Evolutionary conservation across 2,888 invertebrate genomes (phyloP).

Genomic region (Acleris laterana): DNA sequence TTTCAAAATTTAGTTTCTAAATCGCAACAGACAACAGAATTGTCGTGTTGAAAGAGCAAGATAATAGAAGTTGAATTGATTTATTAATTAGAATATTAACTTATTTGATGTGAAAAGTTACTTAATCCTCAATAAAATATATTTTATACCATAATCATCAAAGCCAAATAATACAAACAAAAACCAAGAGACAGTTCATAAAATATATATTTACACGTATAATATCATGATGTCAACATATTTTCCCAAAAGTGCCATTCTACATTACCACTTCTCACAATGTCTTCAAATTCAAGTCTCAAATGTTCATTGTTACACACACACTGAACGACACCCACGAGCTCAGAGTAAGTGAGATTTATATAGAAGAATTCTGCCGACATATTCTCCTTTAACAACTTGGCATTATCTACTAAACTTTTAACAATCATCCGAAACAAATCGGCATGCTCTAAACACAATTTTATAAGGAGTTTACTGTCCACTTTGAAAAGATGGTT

Average conservation of each 20-base stretch:
- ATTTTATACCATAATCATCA: too few relatives aligned
- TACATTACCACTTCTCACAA: conserved; percentile 69
- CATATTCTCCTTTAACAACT: conserved; percentile 64
- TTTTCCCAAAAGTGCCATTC: conserved; percentile 72
- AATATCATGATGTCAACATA: conserved; percentile 49
- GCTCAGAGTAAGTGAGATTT: conserved; percentile 79
- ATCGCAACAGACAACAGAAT: too few relatives aligned
- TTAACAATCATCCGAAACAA: conserved; percentile 60
- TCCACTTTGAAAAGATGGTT: conserved; percentile 57
- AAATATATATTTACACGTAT: conserved; percentile 14
- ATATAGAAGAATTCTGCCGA: conserved; percentile 71
- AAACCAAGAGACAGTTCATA: background rate
- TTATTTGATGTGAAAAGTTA: too few relatives aligned
- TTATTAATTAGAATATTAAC: too few relatives aligned
- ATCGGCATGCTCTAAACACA: conserved; percentile 62
- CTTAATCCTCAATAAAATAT: too few relatives aligned
- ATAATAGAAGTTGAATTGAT: too few relatives aligned
- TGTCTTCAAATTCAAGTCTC: conserved; percentile 68
- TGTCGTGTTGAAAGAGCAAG: too few relatives aligned
- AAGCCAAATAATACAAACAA: too few relatives aligned
- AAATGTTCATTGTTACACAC: conserved; percentile 68
- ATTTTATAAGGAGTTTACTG: conserved; percentile 53
- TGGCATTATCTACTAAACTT: conserved; percentile 71
- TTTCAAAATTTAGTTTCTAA: too few relatives aligned
- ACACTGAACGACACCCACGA: conserved; percentile 68